A percentile compares a stretch with the other conserved stretches of the same genome.
phyloP scores from a whole-genome alignment of 1,140 invertebrate species.

The Luehdorfia chinensis region DNA sequence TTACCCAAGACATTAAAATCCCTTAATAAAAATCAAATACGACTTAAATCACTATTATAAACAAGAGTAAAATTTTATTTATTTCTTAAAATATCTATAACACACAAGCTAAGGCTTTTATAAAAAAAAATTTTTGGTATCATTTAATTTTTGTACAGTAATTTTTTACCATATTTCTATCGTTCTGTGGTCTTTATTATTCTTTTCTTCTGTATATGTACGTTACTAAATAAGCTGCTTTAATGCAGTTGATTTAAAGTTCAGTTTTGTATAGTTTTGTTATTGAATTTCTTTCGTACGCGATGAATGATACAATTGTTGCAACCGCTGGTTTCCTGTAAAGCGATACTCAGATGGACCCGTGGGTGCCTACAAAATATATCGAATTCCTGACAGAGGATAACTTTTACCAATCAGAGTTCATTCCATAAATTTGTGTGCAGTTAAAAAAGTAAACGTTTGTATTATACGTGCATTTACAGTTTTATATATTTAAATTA shows the following conservation, averaged over 20 bases:
- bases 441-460: no score
- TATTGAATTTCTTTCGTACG: constrained; percentile 26
- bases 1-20: no score
- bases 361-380: constrained; percentile 50
- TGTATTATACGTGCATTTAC: no score
- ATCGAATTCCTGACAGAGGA: constrained; percentile 46
- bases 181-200: constrained; percentile 32
- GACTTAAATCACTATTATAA: no score
- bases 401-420: constrained; percentile 28
- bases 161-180: constrained; percentile 29
- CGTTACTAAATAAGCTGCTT: background rate
- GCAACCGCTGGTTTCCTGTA: constrained; percentile 64
- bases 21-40: no score
- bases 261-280: constrained; percentile 21
- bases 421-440: constrained; percentile 21
- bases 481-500: no score
- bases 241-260: constrained; percentile 19
- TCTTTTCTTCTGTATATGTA: constrained; percentile 37
- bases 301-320: constrained; percentile 45
- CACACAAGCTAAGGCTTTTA: no score
- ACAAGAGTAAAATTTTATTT: no score
- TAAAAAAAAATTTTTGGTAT: no score
- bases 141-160: no score
- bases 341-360: constrained; percentile 48
- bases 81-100: no score